Conservation (phyloP, 2,797 vertebrate species). For the Sandelia bainsii region DNA sequence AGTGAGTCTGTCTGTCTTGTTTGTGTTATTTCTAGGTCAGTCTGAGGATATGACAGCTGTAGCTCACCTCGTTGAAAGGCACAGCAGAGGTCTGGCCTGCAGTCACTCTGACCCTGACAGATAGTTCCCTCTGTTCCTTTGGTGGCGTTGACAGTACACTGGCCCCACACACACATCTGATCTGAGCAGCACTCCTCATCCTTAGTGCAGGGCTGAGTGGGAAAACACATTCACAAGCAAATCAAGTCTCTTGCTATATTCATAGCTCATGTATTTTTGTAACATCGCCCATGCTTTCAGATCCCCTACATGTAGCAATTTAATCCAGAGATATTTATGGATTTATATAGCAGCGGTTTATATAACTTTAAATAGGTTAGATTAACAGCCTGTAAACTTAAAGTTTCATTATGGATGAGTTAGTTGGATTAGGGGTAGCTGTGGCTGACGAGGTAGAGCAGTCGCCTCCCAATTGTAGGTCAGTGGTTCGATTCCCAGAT, state of each 20-base stretch:
- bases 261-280: not conserved
- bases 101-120: constrained; percentile 93
- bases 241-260: not conserved
- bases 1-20: not conserved
- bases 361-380: not conserved
- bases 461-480: too few species aligned
- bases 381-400: too few species aligned
- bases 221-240: constrained; percentile 15
- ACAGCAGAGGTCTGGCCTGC: constrained; percentile 89
- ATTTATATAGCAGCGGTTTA: not conserved
- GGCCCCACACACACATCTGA: constrained; percentile 94
- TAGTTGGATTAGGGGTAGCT: too few species aligned
- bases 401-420: too few species aligned
- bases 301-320: too few species aligned
- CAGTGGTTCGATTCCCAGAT: too few species aligned
- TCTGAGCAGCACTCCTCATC: constrained; percentile 92
- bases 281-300: not conserved
- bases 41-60: not conserved
- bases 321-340: too few species aligned
- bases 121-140: constrained; percentile 91
- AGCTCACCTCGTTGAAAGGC: constrained; percentile 90
- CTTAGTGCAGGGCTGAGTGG: constrained; percentile 86
- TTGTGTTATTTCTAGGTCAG: not conserved
- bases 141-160: constrained; percentile 82
- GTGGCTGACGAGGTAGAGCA: too few species aligned